phyloP scores from a whole-genome alignment of 2,888 invertebrate species.

The Patella caerulea region DNA sequence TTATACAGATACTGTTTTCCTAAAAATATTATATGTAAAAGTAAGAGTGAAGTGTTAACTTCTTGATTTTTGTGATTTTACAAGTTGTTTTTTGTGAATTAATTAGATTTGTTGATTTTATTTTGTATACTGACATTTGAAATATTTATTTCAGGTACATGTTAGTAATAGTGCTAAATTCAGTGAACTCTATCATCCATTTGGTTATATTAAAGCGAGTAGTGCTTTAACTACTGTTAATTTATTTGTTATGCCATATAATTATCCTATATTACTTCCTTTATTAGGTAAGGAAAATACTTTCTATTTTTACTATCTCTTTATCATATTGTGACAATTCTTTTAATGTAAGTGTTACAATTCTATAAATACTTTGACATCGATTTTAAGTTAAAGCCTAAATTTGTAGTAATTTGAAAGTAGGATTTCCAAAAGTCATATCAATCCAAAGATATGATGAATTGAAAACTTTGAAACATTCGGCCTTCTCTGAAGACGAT shows the following conservation, averaged over 20 bases:
- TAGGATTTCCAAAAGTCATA: too few species aligned
- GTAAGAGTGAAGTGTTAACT: background rate
- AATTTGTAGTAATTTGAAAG: too few species aligned
- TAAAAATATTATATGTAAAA: background rate
- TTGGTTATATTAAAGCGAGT: slow-evolving; percentile 97
- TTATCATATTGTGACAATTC: too few species aligned
- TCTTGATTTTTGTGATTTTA: background rate
- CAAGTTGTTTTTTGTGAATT: background rate
- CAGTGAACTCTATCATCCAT: slow-evolving; percentile 92
- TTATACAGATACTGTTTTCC: background rate
- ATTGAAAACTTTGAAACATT: too few species aligned
- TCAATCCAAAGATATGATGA: too few species aligned
- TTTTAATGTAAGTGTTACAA: too few species aligned
- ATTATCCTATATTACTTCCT: slow-evolving; percentile 94
- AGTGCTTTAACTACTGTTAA: slow-evolving; percentile 94
- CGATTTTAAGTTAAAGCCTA: too few species aligned
- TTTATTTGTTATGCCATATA: slow-evolving; percentile 97
- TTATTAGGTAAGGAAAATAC: slow-evolving; percentile 76
- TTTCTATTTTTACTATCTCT: too few species aligned
- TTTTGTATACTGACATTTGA: background rate
- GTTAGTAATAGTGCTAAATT: slow-evolving; percentile 91
- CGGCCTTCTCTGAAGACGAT: too few species aligned
- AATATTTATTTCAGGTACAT: slow-evolving; percentile 79
- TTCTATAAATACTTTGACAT: too few species aligned
- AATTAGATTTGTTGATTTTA: background rate